These are phyloP conservation scores for Leptodactylus fallax DNA, from an alignment of 2,797 vertebrate species.

Conservation along the genomic window DNA sequence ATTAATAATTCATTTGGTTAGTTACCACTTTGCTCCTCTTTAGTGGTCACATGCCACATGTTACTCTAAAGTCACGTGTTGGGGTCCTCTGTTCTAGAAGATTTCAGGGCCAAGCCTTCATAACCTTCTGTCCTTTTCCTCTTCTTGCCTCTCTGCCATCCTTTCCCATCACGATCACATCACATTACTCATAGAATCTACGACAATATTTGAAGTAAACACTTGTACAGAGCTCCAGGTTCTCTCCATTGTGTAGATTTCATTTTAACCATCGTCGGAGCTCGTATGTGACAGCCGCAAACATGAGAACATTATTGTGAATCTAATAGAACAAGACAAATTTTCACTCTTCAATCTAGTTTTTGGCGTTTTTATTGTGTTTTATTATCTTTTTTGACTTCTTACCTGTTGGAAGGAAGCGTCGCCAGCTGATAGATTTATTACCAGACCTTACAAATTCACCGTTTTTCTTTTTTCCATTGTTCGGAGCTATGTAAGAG, in stretches of 20 bases:
- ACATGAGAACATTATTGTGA: constrained; percentile 13
- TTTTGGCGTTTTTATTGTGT: constrained; percentile 36
- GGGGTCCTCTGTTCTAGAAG: no score
- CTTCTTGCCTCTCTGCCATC: background rate
- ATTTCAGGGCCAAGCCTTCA: no score
- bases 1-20: no score
- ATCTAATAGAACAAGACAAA: constrained; percentile 2
- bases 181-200: background rate
- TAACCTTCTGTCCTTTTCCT: no score
- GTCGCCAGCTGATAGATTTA: constrained; percentile 3
- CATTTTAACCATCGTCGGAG: background rate
- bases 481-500: background rate
- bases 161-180: background rate
- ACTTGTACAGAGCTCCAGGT: background rate
- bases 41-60: no score
- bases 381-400: background rate
- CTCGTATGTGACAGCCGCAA: background rate
- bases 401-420: background rate
- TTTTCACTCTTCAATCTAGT: constrained; percentile 20
- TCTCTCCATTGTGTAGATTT: background rate
- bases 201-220: background rate
- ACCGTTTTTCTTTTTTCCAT: background rate
- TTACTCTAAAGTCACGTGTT: no score
- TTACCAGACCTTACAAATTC: constrained; percentile 13
- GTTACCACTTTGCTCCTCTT: no score